Evolutionary conservation across 2,797 vertebrate genomes (phyloP), one percentile per base, ranked within the genome.

Genomic region (Hemibagrus guttatus): DNA sequence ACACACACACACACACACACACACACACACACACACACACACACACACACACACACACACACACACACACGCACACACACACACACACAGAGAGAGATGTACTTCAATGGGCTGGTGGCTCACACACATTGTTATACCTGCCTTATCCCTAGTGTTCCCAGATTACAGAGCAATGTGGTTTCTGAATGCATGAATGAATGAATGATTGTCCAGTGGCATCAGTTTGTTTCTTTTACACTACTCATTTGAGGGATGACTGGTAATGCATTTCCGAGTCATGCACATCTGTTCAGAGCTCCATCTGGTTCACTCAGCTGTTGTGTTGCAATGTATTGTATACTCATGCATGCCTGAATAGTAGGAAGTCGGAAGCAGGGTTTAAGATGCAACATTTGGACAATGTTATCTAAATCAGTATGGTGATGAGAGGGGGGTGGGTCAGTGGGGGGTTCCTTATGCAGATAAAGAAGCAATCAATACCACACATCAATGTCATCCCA

Each of bases 391-490:
- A 81, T 80, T 88, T 86, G 68, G 83, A 87, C 88, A 86, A 89
- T 88, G 88, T 86, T 91, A 89, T 88, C 87, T 84, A 89, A 89
- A 87, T 83, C 84, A 84, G 86, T 72, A 69, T 82, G 68, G 68
- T 64, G 35, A 80, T 79, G 71, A 86, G 80, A 69, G 88, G 11
- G 23, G 26, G 56, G 21, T 59, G 83, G 81, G 84, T n/a, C n/a
- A n/a, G n/a, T 76, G 81, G 84, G 85, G 82, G 75, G 86, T 83
- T 80, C 87, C 69, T 88, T 72, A 39, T 71, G 59, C 83, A 87
- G 87, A 88, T 88, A 89, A 91, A 88, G 87, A 89, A 76, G 46
- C 85, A 90, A 92, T 91, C 91, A 89, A 91, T 91, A 85, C 59
- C 9, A 52, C 74, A 86, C 83, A 85, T 90, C 90, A 90, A 91